These are phyloP conservation scores for Mallotus villosus DNA, from an alignment of 2,797 vertebrate genomes.

Conservation along the genomic window DNA sequence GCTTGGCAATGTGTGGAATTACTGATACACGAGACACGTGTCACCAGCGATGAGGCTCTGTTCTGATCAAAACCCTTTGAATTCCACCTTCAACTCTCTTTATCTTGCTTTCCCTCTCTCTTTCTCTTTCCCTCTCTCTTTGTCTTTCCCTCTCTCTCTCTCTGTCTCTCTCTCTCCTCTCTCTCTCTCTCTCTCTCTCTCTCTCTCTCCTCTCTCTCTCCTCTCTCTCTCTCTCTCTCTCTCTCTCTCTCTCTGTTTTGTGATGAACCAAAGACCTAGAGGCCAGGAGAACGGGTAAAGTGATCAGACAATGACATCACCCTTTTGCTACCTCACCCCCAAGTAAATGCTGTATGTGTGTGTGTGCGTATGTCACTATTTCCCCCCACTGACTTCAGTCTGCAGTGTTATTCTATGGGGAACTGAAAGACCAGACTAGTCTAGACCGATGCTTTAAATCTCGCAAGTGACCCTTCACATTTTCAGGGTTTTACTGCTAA, in stretches of 20 bases:
- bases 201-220: slow-evolving; percentile 17
- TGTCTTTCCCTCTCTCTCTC: slow-evolving; percentile 26
- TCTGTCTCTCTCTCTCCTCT: neutral
- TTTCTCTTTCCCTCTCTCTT: neutral
- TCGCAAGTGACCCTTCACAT: slow-evolving; percentile 1
- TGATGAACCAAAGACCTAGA: slow-evolving; percentile 27
- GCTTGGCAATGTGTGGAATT: slow-evolving; percentile 30
- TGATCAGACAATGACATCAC: slow-evolving; percentile 73
- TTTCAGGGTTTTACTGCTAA: slow-evolving; percentile 11
- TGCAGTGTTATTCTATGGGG: slow-evolving; percentile 50
- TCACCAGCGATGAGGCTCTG: slow-evolving; percentile 49
- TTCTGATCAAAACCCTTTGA: too few relatives aligned
- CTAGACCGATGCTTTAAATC: slow-evolving; percentile 59
- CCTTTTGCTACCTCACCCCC: slow-evolving; percentile 54
- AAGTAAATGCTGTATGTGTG: slow-evolving; percentile 29
- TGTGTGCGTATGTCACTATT: slow-evolving; percentile 55
- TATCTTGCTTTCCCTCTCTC: too few relatives aligned
- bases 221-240: slow-evolving; percentile 4
- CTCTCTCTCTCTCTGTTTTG: neutral
- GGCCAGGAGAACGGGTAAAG: slow-evolving; percentile 58
- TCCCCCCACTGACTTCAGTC: slow-evolving; percentile 54
- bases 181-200: neutral
- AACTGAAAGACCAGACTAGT: slow-evolving; percentile 49
- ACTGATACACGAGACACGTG: slow-evolving; percentile 51
- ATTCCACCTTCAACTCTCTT: too few relatives aligned